Conservation (phyloP, 1,140 invertebrate genomes). For the Neodiprion virginianus region DNA sequence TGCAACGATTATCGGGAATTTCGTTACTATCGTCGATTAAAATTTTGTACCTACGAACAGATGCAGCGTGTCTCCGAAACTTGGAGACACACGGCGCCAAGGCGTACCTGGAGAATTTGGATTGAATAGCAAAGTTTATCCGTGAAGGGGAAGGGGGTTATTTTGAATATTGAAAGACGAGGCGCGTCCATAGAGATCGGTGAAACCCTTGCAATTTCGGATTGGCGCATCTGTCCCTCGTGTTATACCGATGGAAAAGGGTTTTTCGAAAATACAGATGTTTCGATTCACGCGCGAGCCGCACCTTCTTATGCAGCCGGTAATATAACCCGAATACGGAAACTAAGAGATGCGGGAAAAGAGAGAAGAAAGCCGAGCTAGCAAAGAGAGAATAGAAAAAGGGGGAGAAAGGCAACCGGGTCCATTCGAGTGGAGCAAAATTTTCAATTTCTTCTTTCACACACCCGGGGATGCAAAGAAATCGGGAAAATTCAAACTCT, state of each 20-base stretch:
- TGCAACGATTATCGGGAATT: too few species aligned
- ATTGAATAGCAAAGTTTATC: too few species aligned
- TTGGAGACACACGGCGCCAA: too few species aligned
- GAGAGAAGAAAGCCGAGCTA: neutral
- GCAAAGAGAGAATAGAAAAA: slow-evolving; percentile 18
- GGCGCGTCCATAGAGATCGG: too few species aligned
- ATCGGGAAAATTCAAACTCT: neutral
- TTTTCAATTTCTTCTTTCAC: neutral
- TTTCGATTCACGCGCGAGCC: slow-evolving; percentile 23
- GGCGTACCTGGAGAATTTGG: too few species aligned
- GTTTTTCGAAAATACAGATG: slow-evolving; percentile 52
- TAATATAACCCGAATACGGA: neutral
- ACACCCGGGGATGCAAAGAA: neutral
- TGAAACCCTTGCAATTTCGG: slow-evolving; percentile 37
- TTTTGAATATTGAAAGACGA: too few species aligned
- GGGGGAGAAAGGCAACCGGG: slow-evolving; percentile 22
- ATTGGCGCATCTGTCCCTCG: slow-evolving; percentile 45
- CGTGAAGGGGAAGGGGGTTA: too few species aligned
- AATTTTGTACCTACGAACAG: too few species aligned
- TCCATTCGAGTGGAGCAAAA: slow-evolving; percentile 44
- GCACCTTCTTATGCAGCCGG: neutral
- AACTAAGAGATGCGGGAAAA: neutral
- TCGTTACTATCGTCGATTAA: too few species aligned
- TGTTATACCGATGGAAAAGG: slow-evolving; percentile 38
- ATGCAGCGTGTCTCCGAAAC: too few species aligned